phyloP scores from a whole-genome alignment of 2,888 invertebrate species.

The Brassicogethes aeneus region DNA sequence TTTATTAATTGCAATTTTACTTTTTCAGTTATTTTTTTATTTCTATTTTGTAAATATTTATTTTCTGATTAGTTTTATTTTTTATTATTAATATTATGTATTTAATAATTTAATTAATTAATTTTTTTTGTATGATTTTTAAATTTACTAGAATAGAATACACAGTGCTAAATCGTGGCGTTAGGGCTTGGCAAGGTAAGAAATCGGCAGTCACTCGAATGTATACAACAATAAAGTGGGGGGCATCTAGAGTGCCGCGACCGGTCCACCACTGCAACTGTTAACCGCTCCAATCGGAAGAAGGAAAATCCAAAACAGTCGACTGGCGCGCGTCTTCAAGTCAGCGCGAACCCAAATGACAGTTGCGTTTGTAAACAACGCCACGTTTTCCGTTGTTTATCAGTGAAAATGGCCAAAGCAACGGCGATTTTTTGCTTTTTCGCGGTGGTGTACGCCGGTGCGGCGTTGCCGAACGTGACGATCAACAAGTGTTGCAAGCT shows the following conservation, averaged over 20 bases:
- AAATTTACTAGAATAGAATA: not conserved
- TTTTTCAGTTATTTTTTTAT: too few species aligned
- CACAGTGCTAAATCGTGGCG: conserved; percentile 2
- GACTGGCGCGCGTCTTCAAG: conserved; percentile 15
- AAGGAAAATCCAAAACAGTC: conserved; percentile 17
- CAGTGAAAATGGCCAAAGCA: not conserved
- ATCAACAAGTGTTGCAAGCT: conserved; percentile 28
- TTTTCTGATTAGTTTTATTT: too few species aligned
- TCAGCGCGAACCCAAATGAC: conserved; percentile 3
- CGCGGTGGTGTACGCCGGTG: conserved; percentile 5
- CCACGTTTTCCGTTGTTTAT: not conserved
- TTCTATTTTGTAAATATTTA: too few species aligned
- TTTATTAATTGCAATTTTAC: too few species aligned
- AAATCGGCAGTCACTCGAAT: conserved; percentile 2
- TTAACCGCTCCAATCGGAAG: conserved; percentile 18
- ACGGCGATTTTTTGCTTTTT: not conserved
- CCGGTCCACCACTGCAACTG: conserved; percentile 22
- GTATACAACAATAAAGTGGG: conserved; percentile 1
- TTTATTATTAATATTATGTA: not conserved
- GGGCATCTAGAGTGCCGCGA: conserved; percentile 17
- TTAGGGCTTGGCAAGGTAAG: conserved; percentile 14
- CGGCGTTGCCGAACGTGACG: conserved; percentile 19
- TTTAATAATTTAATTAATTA: not conserved
- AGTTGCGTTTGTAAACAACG: too few species aligned
- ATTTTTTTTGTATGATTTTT: not conserved